Conservation (phyloP, 2,113 vertebrate genomes). For the Aptenodytes patagonicus region DNA sequence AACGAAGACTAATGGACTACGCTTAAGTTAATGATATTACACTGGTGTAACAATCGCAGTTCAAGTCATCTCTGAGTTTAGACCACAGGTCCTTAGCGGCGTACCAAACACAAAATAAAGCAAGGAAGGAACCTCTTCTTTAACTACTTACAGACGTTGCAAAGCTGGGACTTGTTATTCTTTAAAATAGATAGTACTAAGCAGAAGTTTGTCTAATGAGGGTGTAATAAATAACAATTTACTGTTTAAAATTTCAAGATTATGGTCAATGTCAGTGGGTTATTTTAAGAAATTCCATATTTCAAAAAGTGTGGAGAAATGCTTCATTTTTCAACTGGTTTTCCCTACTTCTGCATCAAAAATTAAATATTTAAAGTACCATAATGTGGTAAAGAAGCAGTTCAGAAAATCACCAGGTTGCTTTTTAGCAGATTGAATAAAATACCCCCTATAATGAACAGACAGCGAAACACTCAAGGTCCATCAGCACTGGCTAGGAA, state of each 20-base stretch:
- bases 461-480: background rate
- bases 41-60: rapidly evolving
- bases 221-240: background rate
- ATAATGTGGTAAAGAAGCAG: background rate
- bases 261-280: background rate
- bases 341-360: background rate
- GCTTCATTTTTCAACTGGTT: background rate
- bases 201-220: background rate
- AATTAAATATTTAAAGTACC: background rate
- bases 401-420: background rate
- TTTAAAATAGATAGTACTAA: background rate
- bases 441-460: background rate
- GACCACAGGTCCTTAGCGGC: rapidly evolving
- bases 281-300: background rate
- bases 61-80: background rate
- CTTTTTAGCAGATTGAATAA: background rate
- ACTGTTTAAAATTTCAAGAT: background rate
- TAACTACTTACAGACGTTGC: rapidly evolving
- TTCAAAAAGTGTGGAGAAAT: background rate
- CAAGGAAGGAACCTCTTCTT: background rate
- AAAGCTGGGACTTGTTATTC: background rate
- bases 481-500: background rate
- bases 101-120: background rate
- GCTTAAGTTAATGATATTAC: background rate
- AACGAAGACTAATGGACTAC: background rate